These are phyloP conservation scores for Ailuropoda melanoleuca DNA, from an alignment of 2,113 vertebrate species.

Conservation along the genomic window DNA sequence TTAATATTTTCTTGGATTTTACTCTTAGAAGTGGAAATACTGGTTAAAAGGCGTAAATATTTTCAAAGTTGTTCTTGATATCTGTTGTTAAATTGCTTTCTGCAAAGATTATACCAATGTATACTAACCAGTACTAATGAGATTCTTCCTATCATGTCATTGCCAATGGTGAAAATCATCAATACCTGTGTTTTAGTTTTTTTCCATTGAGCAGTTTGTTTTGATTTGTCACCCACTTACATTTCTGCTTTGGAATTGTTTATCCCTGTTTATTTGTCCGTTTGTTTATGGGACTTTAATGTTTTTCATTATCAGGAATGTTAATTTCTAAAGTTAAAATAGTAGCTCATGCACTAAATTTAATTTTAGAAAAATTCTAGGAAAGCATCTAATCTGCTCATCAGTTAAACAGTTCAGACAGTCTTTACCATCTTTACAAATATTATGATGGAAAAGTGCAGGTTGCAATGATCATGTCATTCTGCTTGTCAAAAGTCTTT, in stretches of 20 bases:
- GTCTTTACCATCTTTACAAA: conserved; percentile 13
- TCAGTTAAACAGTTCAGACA: background rate
- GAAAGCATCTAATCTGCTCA: background rate
- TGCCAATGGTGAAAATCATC: background rate
- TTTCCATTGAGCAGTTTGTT: background rate
- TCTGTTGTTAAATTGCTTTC: conserved; percentile 10
- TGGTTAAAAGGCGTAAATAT: background rate
- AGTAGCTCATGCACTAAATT: background rate
- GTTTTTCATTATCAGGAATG: background rate
- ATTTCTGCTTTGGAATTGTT: background rate
- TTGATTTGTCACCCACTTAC: background rate
- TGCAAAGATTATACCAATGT: background rate
- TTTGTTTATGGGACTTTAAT: background rate
- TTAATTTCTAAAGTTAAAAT: background rate
- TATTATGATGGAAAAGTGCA: background rate
- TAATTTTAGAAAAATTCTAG: conserved; percentile 38
- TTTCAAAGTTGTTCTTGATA: conserved; percentile 1
- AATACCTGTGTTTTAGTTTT: background rate
- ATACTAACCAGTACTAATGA: background rate
- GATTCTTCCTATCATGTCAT: background rate
- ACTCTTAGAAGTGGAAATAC: conserved; percentile 19
- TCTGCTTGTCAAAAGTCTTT: background rate
- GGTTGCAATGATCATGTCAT: background rate
- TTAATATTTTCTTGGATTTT: conserved; percentile 43
- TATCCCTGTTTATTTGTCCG: background rate